Percentiles rank a stretch among this genome's conserved stretches.
Conservation (phyloP, 2,113 vertebrate genomes). For the Leptocoma aspasia region DNA sequence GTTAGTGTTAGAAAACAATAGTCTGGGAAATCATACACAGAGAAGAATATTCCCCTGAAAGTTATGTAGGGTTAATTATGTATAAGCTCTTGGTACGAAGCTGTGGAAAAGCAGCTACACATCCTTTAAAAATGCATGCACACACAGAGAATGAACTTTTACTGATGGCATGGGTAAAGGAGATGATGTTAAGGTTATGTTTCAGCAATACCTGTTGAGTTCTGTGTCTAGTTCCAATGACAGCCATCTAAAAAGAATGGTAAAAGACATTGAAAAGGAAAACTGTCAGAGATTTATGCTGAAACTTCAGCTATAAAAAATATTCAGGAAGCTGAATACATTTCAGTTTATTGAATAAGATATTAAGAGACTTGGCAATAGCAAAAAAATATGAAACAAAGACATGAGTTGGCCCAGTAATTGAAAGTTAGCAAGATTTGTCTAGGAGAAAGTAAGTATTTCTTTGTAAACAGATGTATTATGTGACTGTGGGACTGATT, state of each 20-base stretch:
- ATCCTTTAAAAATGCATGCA: not conserved
- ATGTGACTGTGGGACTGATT: not conserved
- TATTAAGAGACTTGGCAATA: not conserved
- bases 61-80: not conserved
- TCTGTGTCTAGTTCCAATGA: not conserved
- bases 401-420: not conserved
- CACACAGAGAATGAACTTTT: not conserved
- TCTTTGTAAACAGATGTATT: not conserved
- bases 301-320: not conserved
- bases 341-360: not conserved
- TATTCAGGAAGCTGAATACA: not conserved
- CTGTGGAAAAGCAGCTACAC: not conserved
- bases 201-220: not conserved
- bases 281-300: not conserved
- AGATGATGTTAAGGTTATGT: not conserved
- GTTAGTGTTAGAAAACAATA: not conserved
- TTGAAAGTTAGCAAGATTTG: not conserved
- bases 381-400: not conserved
- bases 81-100: not conserved
- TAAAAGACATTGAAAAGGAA: not conserved
- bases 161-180: not conserved
- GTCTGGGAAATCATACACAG: not conserved
- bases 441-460: not conserved
- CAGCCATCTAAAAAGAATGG: not conserved
- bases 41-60: not conserved